phyloP scores from a whole-genome alignment of 1,140 invertebrate species.

The Globodera ellingtonae region DNA sequence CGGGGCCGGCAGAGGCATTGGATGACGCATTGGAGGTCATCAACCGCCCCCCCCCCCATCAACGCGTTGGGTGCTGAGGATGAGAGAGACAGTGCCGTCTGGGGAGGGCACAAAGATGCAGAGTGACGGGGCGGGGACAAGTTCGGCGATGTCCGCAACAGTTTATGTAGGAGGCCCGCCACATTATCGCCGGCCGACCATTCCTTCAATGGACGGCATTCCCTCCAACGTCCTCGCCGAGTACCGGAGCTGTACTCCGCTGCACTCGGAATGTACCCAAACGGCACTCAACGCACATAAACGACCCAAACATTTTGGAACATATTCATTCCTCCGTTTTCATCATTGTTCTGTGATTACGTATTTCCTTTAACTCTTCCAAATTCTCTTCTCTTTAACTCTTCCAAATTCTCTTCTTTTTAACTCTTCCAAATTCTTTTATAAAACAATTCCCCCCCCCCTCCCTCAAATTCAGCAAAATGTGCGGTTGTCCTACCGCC shows the following conservation, averaged over 20 bases:
- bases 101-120: background rate
- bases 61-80: background rate
- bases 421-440: background rate
- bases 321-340: background rate
- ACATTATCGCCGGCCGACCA: background rate
- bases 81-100: background rate
- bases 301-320: background rate
- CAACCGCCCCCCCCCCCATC: background rate
- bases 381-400: background rate
- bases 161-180: background rate
- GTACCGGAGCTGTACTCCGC: background rate
- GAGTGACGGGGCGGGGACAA: background rate
- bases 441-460: background rate
- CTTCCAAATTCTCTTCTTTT: background rate
- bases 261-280: conserved; percentile 6
- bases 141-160: background rate
- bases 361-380: background rate
- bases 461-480: background rate
- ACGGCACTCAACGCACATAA: background rate
- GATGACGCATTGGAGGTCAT: conserved; percentile 1
- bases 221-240: background rate
- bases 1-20: background rate
- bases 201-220: too few relatives aligned
- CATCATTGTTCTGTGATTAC: background rate
- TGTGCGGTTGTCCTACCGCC: conserved; percentile 1